Base-by-base conservation (phyloP, 2,888 invertebrate genomes). In the Epinotia ramella region DNA sequence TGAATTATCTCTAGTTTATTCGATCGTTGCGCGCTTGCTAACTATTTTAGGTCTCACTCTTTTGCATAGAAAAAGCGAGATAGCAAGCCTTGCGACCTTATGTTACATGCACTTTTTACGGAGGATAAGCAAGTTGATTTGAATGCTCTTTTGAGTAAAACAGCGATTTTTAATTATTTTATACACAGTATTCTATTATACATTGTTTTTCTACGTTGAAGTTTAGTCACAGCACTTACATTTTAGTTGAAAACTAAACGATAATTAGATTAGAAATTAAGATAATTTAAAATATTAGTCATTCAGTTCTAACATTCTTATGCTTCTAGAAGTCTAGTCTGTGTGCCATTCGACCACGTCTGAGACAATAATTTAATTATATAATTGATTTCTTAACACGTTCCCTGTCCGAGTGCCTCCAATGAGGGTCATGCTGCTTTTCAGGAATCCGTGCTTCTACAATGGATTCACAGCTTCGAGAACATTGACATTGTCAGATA, bases 311-410 rank as follows among this genome's bases (percentile, higher is more conserved):
- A 40, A 40, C 18, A 44, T 63, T 46, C 3, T 11, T 13, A 67
- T 53, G 33, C 53, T 53, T 71, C 49, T 49, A 3, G 56, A 46
- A 56, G 70, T 75, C 75, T 71, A 75, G 75, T 75, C 75, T 56
- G 44, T 53, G 75, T 75, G 75, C 75, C 71, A 75, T 74, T 24
- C 60, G 75, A 70, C 59, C 49, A 75, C 63, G 66, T 75, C 70
- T 28, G 40, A 66, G 75, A 75, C 69, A 75, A 74, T 74, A 70
- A 69, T 75, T 49, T 28, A 6, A 7, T 68, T 63, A 57, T 67
- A 5, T 40, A 73, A 56, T 40, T 46, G 4, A n/a, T 28, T 57
- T 33, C 16, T 46, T 46, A 28, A 62, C n/a, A 28, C 24, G 24
- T 28, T 28, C 3, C 24, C 24, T 28, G 24, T 28, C 24, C 24